phyloP scores from a whole-genome alignment of 2,888 invertebrate species.

The Agrotis clavis region DNA sequence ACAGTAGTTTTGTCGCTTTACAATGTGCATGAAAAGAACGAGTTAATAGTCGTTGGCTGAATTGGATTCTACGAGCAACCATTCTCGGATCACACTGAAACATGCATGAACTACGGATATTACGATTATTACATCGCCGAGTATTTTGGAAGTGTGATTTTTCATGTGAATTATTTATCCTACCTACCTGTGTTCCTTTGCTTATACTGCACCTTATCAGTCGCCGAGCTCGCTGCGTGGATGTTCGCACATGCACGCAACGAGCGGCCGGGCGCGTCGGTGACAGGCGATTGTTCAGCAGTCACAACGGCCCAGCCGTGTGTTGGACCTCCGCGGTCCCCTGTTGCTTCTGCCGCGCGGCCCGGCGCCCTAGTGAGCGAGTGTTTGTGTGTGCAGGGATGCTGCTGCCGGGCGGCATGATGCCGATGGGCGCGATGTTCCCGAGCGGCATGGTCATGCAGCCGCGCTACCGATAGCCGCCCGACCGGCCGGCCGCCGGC shows the following conservation, averaged over 20 bases:
- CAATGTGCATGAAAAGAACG: conserved; percentile 87
- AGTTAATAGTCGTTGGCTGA: conserved; percentile 82
- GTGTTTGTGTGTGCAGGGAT: conserved; percentile 82
- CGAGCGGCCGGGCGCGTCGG: conserved; percentile 67
- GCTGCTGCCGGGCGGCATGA: conserved; percentile 85
- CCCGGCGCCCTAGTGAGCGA: conserved; percentile 57
- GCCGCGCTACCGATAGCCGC: conserved; percentile 96
- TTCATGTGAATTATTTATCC: conserved; percentile 89
- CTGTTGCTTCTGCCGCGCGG: conserved; percentile 69
- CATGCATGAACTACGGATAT: conserved; percentile 83
- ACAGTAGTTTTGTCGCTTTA: conserved; percentile 90
- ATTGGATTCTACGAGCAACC: conserved; percentile 76
- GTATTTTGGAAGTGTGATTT: conserved; percentile 88
- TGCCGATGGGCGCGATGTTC: conserved; percentile 83
- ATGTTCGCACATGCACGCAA: conserved; percentile 31
- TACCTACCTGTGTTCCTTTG: conserved; percentile 88
- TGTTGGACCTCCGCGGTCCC: conserved; percentile 83
- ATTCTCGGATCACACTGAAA: conserved; percentile 79
- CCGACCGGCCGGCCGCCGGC: conserved; percentile 92
- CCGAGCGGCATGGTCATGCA: conserved; percentile 93
- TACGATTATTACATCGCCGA: conserved; percentile 80
- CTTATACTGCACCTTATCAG: conserved; percentile 81
- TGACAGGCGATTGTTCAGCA: conserved; percentile 85
- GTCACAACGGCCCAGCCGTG: conserved; percentile 83
- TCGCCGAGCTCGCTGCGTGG: conserved; percentile 60